Evolutionary conservation across 2,797 vertebrate species (phyloP).

Genomic region (Geotrypetes seraphini): DNA sequence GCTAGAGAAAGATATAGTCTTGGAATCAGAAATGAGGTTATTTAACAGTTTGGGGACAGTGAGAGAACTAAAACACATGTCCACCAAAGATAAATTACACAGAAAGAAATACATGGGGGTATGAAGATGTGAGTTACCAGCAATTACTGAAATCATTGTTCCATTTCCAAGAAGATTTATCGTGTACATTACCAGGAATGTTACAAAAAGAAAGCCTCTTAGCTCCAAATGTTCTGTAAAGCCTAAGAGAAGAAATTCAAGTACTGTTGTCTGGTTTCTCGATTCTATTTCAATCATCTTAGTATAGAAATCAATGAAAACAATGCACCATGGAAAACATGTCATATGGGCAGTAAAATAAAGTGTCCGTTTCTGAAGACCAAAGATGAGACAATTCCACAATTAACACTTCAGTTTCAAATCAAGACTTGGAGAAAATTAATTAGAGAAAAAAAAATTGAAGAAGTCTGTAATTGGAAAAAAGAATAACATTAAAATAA

Average conservation of each 20-base stretch:
- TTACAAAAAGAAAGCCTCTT: slow-evolving; percentile 12
- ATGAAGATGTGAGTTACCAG: slow-evolving; percentile 12
- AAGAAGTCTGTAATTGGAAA: no score
- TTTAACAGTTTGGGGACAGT: slow-evolving; percentile 28
- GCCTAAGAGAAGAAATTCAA: slow-evolving; percentile 19
- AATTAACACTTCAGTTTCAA: no score
- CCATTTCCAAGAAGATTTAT: slow-evolving; percentile 26
- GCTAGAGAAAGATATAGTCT: slow-evolving; percentile 24
- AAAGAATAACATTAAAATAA: no score
- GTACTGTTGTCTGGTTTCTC: slow-evolving; percentile 20
- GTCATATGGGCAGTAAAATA: no score
- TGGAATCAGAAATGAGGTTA: slow-evolving; percentile 20
- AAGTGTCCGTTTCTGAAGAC: no score
- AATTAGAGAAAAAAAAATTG: no score
- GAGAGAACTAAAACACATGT: slow-evolving; percentile 31
- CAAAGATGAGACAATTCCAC: no score
- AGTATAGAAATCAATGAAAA: no score
- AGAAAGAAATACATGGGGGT: slow-evolving; percentile 37
- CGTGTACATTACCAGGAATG: slow-evolving; percentile 27
- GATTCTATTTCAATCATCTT: no score
- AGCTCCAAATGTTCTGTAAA: slow-evolving; percentile 20
- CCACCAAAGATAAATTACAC: slow-evolving; percentile 29
- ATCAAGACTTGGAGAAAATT: no score
- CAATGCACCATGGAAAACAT: no score
- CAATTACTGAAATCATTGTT: slow-evolving; percentile 22